These are phyloP conservation scores for Galaxea fascicularis DNA, from an alignment of 92 coral and sea anemone genomes.

Conservation along the genomic window DNA sequence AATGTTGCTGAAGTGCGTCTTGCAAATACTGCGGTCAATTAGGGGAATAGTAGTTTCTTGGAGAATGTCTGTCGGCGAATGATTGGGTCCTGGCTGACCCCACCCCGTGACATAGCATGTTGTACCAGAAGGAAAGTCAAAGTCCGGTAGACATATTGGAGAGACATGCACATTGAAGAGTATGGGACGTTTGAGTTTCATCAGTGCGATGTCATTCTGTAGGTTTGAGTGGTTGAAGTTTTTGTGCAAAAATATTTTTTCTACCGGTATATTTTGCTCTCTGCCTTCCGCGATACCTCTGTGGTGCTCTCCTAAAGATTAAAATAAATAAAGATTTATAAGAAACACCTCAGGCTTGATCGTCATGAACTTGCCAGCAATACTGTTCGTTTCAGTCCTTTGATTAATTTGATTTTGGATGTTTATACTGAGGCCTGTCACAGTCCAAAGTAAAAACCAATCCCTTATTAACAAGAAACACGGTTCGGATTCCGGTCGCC, in stretches of 20 bases:
- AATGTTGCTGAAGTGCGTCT: constrained; percentile 47
- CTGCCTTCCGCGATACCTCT: constrained; percentile 69
- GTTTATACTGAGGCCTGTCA: too few relatives aligned
- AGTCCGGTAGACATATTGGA: constrained; percentile 86
- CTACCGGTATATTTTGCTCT: constrained; percentile 83
- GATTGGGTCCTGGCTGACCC: constrained; percentile 66
- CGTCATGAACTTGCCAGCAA: background rate
- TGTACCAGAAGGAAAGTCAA: constrained; percentile 74
- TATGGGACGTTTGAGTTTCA: constrained; percentile 73
- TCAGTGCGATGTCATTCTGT: constrained; percentile 85
- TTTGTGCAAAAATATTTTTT: constrained; percentile 72
- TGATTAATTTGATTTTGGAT: too few relatives aligned
- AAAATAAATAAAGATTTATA: background rate
- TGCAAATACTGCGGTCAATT: constrained; percentile 58
- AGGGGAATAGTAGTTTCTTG: constrained; percentile 88
- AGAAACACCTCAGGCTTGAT: background rate
- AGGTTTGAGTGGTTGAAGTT: constrained; percentile 50
- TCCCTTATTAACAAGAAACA: too few relatives aligned
- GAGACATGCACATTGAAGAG: constrained; percentile 66
- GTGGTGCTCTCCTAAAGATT: constrained; percentile 68
- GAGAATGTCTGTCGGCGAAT: constrained; percentile 70
- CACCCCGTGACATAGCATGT: constrained; percentile 90
- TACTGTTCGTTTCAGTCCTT: background rate
- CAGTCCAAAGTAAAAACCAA: too few relatives aligned
- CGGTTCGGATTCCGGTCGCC: too few relatives aligned